These are phyloP conservation scores for Drosophila willistoni DNA, from an alignment of 1,140 invertebrate genomes.

Conservation along the genomic window DNA sequence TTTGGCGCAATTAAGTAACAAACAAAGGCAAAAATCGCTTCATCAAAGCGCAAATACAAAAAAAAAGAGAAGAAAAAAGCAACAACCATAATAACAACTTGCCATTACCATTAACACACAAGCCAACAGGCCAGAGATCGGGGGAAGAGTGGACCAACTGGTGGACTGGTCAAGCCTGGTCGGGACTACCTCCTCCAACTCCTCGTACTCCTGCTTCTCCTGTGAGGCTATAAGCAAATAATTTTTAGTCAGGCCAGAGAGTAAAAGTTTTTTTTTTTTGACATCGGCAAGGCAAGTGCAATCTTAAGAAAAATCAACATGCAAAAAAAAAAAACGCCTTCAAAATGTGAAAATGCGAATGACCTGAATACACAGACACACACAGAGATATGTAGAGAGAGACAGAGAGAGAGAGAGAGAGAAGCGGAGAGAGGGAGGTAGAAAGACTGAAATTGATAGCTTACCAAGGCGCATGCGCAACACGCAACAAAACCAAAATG, in stretches of 20 bases:
- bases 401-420: conserved; percentile 3
- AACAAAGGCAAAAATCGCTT: conserved; percentile 64
- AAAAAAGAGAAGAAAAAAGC: neutral
- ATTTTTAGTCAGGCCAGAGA: conserved; percentile 27
- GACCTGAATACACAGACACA: conserved; percentile 68
- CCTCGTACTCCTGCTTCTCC: neutral
- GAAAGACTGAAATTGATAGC: conserved; percentile 63
- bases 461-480: conserved; percentile 68
- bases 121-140: conserved; percentile 28
- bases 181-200: neutral
- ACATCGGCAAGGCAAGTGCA: conserved; percentile 24
- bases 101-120: conserved; percentile 54
- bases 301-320: conserved; percentile 59
- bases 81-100: conserved; percentile 32
- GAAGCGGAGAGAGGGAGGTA: conserved; percentile 10
- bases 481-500: conserved; percentile 49
- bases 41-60: conserved; percentile 24
- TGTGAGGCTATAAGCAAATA: neutral
- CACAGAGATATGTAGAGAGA: conserved; percentile 16
- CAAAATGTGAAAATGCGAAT: conserved; percentile 81
- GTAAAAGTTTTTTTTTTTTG: conserved; percentile 65
- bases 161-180: neutral
- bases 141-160: conserved; percentile 14
- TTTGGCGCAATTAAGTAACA: conserved; percentile 77
- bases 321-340: conserved; percentile 64